Evolutionary conservation across 1,140 invertebrate genomes (phyloP).

Genomic region (Pinna nobilis): DNA sequence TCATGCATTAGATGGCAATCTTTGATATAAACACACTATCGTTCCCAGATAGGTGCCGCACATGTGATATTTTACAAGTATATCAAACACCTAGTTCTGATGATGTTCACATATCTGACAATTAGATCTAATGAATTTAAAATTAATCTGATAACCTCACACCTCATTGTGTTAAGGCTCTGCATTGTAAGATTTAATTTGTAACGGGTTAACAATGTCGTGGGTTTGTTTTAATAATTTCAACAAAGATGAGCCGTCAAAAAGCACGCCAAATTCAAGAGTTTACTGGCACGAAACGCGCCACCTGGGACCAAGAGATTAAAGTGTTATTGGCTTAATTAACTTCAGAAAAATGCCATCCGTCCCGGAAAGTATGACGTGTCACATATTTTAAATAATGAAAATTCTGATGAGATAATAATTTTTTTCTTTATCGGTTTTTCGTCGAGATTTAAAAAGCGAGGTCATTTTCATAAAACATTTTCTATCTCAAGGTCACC

Average conservation of each 20-base stretch:
- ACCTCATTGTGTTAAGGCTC: slow-evolving; percentile 1
- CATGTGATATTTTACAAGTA: slow-evolving; percentile 3
- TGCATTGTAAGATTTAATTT: slow-evolving; percentile 3
- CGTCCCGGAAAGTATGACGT: not conserved
- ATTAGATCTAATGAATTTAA: slow-evolving; percentile 21
- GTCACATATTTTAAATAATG: slow-evolving; percentile 9
- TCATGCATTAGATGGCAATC: slow-evolving; percentile 13
- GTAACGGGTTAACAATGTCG: slow-evolving; percentile 20
- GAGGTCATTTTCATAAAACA: too few species aligned
- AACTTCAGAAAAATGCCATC: not conserved
- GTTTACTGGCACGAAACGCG: not conserved
- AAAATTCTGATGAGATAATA: too few species aligned
- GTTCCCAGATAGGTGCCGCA: slow-evolving; percentile 16
- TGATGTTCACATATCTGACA: slow-evolving; percentile 12
- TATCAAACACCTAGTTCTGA: slow-evolving; percentile 20
- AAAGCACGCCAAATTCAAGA: slow-evolving; percentile 16
- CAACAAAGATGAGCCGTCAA: slow-evolving; percentile 24
- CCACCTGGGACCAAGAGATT: not conserved
- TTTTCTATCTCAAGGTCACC: too few species aligned
- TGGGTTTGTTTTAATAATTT: not conserved
- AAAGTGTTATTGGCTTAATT: too few species aligned
- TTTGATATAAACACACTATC: not conserved
- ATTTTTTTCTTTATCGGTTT: too few species aligned
- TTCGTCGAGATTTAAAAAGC: too few species aligned
- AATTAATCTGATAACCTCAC: slow-evolving; percentile 4